phyloP scores from a whole-genome alignment of 1,140 invertebrate species.

The Alviniconcha marisindica region DNA sequence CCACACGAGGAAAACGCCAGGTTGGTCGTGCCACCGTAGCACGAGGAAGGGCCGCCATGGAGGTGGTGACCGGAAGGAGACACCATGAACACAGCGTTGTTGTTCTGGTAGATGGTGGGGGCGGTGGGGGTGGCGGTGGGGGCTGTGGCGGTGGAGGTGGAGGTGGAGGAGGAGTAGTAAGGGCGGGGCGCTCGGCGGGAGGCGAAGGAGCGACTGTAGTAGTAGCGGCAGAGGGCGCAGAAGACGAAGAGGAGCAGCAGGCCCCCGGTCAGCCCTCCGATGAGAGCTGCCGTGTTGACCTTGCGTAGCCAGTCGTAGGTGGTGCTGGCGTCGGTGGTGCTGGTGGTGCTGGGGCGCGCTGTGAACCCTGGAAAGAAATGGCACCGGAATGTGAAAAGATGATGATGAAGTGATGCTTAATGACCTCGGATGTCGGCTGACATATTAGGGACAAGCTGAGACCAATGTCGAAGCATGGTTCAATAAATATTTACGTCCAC shows the following conservation, averaged over 20 bases:
- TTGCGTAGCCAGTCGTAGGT: neutral
- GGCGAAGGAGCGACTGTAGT: neutral
- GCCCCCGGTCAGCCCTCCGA: neutral
- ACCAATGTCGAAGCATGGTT: no score
- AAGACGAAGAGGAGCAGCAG: conserved; percentile 5
- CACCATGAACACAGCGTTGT: conserved; percentile 26
- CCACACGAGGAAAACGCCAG: neutral
- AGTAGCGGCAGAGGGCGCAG: conserved; percentile 17
- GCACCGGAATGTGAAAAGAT: no score
- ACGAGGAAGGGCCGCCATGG: neutral
- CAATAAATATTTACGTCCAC: no score
- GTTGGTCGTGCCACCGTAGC: neutral
- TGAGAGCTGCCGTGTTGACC: neutral
- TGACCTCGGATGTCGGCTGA: no score
- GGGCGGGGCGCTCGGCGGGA: neutral
- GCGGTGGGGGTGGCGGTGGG: neutral
- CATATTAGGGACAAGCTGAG: no score
- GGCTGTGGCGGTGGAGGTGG: neutral
- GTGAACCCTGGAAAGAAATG: no score
- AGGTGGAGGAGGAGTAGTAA: neutral
- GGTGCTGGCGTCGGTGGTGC: neutral
- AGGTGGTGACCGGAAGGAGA: neutral
- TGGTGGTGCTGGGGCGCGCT: neutral
- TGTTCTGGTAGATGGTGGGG: conserved; percentile 18
- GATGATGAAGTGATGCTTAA: no score